Percentiles rank a stretch among this genome's conserved stretches.
phyloP scores from a whole-genome alignment of 2,113 vertebrate genomes.

The Mixornis gularis region DNA sequence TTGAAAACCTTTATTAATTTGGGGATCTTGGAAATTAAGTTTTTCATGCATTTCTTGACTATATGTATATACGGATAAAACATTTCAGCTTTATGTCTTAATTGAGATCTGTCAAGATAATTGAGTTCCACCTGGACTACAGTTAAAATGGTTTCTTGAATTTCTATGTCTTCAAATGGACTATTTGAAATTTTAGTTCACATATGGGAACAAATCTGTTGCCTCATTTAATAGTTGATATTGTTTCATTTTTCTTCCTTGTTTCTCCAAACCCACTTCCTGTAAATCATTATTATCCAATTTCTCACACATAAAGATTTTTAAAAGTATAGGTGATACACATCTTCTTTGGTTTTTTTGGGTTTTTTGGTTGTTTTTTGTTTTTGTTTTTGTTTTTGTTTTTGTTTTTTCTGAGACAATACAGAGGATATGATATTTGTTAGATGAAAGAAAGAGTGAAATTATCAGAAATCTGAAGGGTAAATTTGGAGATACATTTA shows the following conservation, averaged over 20 bases:
- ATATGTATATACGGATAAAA: fast-evolving
- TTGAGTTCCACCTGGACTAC: neutral
- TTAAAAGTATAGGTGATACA: neutral
- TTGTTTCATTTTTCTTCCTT: neutral
- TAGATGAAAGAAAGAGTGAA: neutral
- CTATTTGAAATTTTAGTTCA: neutral
- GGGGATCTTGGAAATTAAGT: neutral
- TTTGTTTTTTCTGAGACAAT: neutral
- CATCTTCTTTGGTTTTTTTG: neutral
- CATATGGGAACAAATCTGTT: neutral
- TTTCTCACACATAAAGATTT: neutral
- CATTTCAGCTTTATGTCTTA: neutral
- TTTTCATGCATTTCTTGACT: neutral
- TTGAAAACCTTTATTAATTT: neutral
- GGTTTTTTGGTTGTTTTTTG: too few species aligned
- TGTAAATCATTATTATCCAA: neutral
- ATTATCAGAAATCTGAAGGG: neutral
- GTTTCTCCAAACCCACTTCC: neutral
- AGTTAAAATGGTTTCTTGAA: neutral
- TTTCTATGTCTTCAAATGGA: neutral
- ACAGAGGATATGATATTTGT: neutral
- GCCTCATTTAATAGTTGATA: neutral
- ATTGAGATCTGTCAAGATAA: neutral
- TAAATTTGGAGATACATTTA: neutral
- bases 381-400: neutral